phyloP scores from a whole-genome alignment of 2,797 vertebrate species.

The Poecilia picta region DNA sequence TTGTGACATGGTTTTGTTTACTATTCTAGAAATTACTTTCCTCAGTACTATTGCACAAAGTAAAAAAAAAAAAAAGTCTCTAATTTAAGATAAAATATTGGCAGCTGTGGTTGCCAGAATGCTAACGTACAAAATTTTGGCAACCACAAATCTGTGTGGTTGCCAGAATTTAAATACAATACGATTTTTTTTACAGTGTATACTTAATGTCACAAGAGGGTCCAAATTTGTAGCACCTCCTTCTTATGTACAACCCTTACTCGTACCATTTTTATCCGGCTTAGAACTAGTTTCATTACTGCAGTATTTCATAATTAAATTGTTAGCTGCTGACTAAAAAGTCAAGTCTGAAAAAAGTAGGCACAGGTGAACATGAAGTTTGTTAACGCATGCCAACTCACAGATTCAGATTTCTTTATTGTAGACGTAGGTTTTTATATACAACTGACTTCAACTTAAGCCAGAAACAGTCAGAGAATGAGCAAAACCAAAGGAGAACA shows the following conservation, averaged over 20 bases:
- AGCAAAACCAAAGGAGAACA: constrained; percentile 38
- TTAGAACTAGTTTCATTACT: neutral
- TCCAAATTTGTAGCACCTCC: neutral
- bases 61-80: too few species aligned
- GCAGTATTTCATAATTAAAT: neutral
- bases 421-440: neutral
- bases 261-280: neutral
- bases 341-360: neutral
- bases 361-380: neutral
- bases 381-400: neutral
- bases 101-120: too few species aligned
- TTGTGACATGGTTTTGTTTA: neutral
- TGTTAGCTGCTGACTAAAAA: neutral
- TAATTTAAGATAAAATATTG: too few species aligned
- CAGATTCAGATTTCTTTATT: neutral
- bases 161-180: too few species aligned
- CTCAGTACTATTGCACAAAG: neutral
- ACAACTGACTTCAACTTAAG: neutral
- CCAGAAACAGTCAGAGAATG: constrained; percentile 17
- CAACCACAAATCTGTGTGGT: too few species aligned
- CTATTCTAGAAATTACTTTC: neutral
- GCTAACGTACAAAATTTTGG: too few species aligned
- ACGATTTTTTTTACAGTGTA: neutral
- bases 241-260: too few species aligned
- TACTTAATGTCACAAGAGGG: neutral